Evolutionary conservation across 2,888 invertebrate genomes (phyloP).

Genomic region (Rhingia campestris): DNA sequence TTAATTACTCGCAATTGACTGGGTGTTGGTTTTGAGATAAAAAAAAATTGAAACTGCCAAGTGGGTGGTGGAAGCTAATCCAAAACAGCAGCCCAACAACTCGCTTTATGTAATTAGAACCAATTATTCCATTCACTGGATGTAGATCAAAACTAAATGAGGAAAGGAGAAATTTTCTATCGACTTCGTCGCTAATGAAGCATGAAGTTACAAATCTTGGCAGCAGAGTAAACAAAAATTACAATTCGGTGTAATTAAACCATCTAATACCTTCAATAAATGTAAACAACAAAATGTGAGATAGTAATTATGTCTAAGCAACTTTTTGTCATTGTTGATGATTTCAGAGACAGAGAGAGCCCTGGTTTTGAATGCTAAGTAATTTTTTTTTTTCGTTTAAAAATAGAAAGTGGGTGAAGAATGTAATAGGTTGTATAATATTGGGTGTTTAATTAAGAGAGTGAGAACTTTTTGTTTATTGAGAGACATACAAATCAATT

Average conservation of each 20-base stretch:
- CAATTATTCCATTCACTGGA: constrained; percentile 43
- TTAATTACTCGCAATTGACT: constrained; percentile 53
- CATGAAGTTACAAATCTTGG: too few species aligned
- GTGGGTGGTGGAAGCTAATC: constrained; percentile 32
- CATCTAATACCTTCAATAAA: constrained; percentile 21
- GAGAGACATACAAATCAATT: not conserved
- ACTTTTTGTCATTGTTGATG: not conserved
- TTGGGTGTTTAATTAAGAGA: constrained; percentile 1
- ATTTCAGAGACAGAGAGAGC: constrained; percentile 22
- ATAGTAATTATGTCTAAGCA: constrained; percentile 1
- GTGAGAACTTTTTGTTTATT: not conserved
- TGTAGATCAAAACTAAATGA: not conserved
- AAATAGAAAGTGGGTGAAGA: constrained; percentile 14
- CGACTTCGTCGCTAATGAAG: too few species aligned
- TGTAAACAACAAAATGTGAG: constrained; percentile 5
- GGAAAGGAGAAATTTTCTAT: not conserved
- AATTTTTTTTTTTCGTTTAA: not conserved
- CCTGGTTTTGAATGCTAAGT: constrained; percentile 5
- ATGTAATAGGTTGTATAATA: constrained; percentile 33
- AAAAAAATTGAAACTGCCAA: constrained; percentile 33
- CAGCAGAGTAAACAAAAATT: not conserved
- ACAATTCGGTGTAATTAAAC: constrained; percentile 9
- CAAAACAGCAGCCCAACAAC: constrained; percentile 15
- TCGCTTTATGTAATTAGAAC: constrained; percentile 41
- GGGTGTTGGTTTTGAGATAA: constrained; percentile 15